These are phyloP conservation scores for Cotesia glomerata DNA, from an alignment of 1,140 invertebrate species.

Conservation along the genomic window DNA sequence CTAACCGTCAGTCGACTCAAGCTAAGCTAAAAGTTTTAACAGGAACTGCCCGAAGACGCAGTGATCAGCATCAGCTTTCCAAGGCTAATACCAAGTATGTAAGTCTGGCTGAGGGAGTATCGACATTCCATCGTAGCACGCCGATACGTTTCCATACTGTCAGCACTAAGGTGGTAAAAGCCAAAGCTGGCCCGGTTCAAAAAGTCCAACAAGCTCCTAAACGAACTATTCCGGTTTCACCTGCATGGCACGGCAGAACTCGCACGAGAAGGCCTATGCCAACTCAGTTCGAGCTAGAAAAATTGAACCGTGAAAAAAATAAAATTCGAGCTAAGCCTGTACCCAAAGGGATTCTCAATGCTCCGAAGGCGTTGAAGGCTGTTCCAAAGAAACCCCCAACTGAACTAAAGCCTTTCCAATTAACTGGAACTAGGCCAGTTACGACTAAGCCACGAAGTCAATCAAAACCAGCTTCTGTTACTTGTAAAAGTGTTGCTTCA, in stretches of 20 bases:
- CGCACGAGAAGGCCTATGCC: conserved; percentile 44
- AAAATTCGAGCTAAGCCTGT: conserved; percentile 52
- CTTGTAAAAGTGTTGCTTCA: too few species aligned
- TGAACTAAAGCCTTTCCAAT: conserved; percentile 46
- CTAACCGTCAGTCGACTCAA: not conserved
- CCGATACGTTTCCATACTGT: conserved; percentile 56
- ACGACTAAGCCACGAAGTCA: not conserved
- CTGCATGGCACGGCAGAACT: conserved; percentile 54
- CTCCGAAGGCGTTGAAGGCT: conserved; percentile 37
- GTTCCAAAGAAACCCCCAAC: conserved; percentile 48
- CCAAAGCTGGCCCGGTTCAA: not conserved
- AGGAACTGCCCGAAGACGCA: conserved; percentile 7
- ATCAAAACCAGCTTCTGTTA: too few species aligned
- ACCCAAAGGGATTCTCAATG: conserved; percentile 37
- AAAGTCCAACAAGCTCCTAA: conserved; percentile 42
- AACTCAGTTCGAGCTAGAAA: conserved; percentile 51
- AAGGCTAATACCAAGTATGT: conserved; percentile 47
- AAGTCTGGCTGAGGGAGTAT: conserved; percentile 58
- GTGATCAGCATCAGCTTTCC: not conserved
- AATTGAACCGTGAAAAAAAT: conserved; percentile 49
- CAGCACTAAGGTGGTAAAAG: conserved; percentile 30
- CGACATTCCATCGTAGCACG: conserved; percentile 58
- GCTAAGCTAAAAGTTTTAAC: conserved; percentile 3
- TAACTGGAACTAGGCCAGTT: conserved; percentile 39
- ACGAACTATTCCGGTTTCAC: conserved; percentile 56